Evolutionary conservation across 2,888 invertebrate genomes (phyloP).

Genomic region (Agriopis aurantiaria): DNA sequence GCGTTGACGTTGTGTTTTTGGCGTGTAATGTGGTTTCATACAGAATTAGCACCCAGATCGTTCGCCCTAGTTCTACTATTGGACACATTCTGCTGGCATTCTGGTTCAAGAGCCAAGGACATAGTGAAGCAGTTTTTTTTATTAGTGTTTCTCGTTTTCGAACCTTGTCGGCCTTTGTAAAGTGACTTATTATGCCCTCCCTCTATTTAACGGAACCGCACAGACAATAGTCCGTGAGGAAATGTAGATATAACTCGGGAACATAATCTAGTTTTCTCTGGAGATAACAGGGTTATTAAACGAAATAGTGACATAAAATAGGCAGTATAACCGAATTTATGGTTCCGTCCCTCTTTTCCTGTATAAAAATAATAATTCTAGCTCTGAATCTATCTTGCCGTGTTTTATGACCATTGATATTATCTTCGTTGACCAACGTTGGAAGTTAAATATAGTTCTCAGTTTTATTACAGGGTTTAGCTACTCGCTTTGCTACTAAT

Average conservation of each 20-base stretch:
- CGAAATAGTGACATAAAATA: slow-evolving; percentile 53
- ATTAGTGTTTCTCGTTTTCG: too few relatives aligned
- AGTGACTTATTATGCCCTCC: too few relatives aligned
- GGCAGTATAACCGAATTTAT: slow-evolving; percentile 49
- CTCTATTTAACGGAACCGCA: too few relatives aligned
- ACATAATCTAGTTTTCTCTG: slow-evolving; percentile 30
- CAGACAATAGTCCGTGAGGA: background rate
- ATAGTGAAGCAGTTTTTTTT: too few relatives aligned
- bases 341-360: slow-evolving; percentile 21
- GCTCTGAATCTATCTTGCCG: slow-evolving; percentile 20
- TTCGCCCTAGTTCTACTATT: too few relatives aligned
- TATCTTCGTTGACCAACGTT: slow-evolving; percentile 27
- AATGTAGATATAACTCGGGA: slow-evolving; percentile 2
- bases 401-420: slow-evolving; percentile 23
- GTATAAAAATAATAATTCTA: slow-evolving; percentile 40
- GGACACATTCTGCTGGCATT: too few relatives aligned
- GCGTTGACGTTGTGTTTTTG: too few relatives aligned
- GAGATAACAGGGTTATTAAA: slow-evolving; percentile 52
- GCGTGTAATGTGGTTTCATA: too few relatives aligned
- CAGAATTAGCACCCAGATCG: too few relatives aligned
- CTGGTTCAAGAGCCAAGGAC: too few relatives aligned
- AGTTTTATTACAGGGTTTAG: background rate
- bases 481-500: background rate
- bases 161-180: too few relatives aligned
- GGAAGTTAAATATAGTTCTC: background rate